Evolutionary conservation across 2,888 invertebrate species (phyloP).

Genomic region (Meloe dianella): DNA sequence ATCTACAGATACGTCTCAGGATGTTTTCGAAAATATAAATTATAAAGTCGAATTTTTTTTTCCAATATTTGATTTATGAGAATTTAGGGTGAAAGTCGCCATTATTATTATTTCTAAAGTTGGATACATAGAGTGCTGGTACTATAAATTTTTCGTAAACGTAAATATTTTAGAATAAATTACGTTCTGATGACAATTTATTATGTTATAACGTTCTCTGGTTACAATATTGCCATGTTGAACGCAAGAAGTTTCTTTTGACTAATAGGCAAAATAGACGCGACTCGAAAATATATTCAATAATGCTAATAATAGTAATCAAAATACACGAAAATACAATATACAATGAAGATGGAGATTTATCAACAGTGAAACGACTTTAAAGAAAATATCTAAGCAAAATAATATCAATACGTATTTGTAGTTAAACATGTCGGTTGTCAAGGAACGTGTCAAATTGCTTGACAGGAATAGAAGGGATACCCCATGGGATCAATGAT

Average conservation of each 20-base stretch:
- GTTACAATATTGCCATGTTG: background rate
- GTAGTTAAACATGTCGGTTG: slow-evolving; percentile 6
- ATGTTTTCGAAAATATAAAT: background rate
- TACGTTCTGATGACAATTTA: slow-evolving; percentile 1
- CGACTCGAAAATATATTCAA: slow-evolving; percentile 5
- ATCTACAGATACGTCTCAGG: background rate
- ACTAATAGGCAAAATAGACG: background rate
- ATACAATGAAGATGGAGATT: background rate
- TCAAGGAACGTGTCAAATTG: slow-evolving; percentile 5
- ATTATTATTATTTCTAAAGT: background rate
- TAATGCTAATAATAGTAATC: background rate
- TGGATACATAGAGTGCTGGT: background rate
- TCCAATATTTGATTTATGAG: background rate
- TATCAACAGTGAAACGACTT: background rate
- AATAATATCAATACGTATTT: slow-evolving; percentile 4
- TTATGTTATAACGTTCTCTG: slow-evolving; percentile 3
- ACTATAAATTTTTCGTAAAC: slow-evolving; percentile 1
- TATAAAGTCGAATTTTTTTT: background rate
- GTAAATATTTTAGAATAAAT: slow-evolving; percentile 5
- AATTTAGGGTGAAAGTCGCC: background rate
- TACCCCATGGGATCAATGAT: background rate
- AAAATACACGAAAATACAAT: background rate
- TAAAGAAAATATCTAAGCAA: background rate
- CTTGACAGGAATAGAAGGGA: slow-evolving; percentile 2
- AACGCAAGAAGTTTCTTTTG: background rate